Percentiles rank a stretch among this genome's conserved stretches.
These are phyloP conservation scores for Trichogramma evanescens DNA, from an alignment of 2,888 invertebrate species.

Conservation along the genomic window DNA sequence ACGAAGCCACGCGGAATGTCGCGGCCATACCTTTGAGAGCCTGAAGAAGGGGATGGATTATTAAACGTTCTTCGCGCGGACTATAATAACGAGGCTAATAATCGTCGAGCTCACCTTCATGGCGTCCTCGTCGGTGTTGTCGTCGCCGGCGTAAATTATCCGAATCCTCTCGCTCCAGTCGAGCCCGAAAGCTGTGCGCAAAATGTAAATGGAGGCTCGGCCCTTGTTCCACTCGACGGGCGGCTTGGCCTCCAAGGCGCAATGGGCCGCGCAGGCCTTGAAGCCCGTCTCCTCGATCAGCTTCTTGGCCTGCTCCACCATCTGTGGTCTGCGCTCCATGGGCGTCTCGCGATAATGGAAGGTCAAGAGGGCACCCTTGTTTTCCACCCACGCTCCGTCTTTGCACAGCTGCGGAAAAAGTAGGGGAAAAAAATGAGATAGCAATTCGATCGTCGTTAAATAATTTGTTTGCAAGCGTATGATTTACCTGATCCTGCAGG, in stretches of 20 bases:
- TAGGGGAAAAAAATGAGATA: not conserved
- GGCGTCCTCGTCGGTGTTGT: slow-evolving; percentile 83
- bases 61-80: not conserved
- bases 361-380: slow-evolving; percentile 78
- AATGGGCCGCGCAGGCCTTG: slow-evolving; percentile 71
- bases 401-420: slow-evolving; percentile 60
- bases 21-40: slow-evolving; percentile 89
- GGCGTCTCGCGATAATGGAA: slow-evolving; percentile 85
- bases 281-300: slow-evolving; percentile 74
- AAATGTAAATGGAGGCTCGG: slow-evolving; percentile 82
- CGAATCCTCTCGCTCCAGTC: slow-evolving; percentile 87
- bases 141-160: slow-evolving; percentile 85
- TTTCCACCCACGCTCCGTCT: slow-evolving; percentile 88
- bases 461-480: too few relatives aligned
- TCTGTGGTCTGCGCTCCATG: slow-evolving; percentile 56
- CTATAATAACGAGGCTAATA: not conserved
- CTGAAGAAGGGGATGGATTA: slow-evolving; percentile 46
- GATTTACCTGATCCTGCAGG: slow-evolving; percentile 67
- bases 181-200: slow-evolving; percentile 81
- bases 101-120: slow-evolving; percentile 64
- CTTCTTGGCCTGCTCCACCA: slow-evolving; percentile 65
- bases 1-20: slow-evolving; percentile 81
- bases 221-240: slow-evolving; percentile 90
- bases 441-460: not conserved
- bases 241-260: slow-evolving; percentile 84